These are phyloP conservation scores for Lycaon pictus DNA, from an alignment of 2,113 vertebrate genomes.

Conservation along the genomic window DNA sequence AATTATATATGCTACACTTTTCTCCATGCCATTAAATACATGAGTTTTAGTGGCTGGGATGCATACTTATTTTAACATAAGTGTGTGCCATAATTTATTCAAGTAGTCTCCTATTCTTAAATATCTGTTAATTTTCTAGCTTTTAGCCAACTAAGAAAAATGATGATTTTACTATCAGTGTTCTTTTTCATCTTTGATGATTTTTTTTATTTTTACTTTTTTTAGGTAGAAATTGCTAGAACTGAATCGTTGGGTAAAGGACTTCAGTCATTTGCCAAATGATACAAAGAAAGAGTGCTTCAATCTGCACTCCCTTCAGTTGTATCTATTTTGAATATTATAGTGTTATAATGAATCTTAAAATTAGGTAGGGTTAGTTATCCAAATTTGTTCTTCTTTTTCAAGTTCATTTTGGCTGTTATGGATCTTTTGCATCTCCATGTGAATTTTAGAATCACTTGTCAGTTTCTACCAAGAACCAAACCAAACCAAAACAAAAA, in stretches of 20 bases:
- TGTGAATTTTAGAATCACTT: constrained; percentile 17
- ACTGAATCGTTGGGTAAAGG: not conserved
- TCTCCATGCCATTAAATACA: not conserved
- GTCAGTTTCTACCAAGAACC: not conserved
- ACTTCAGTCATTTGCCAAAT: not conserved
- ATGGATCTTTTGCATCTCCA: not conserved
- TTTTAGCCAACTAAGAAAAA: not conserved
- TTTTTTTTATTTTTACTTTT: not conserved
- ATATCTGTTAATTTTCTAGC: constrained; percentile 27
- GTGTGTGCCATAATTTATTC: not conserved
- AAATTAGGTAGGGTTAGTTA: not conserved
- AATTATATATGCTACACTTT: not conserved
- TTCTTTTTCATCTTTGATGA: not conserved
- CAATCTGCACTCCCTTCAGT: not conserved
- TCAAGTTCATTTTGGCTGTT: not conserved
- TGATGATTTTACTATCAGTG: constrained; percentile 21
- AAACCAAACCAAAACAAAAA: not conserved
- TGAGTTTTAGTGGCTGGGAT: not conserved
- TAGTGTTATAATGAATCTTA: not conserved
- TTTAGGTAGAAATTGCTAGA: not conserved
- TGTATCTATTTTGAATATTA: not conserved
- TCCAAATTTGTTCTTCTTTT: not conserved
- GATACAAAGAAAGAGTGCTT: not conserved
- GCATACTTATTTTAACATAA: not conserved
- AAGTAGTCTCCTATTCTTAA: not conserved